Evolutionary conservation across 2,113 vertebrate species (phyloP), one percentile per base, ranked within the genome.

Genomic region (Lichenostomus cassidix): DNA sequence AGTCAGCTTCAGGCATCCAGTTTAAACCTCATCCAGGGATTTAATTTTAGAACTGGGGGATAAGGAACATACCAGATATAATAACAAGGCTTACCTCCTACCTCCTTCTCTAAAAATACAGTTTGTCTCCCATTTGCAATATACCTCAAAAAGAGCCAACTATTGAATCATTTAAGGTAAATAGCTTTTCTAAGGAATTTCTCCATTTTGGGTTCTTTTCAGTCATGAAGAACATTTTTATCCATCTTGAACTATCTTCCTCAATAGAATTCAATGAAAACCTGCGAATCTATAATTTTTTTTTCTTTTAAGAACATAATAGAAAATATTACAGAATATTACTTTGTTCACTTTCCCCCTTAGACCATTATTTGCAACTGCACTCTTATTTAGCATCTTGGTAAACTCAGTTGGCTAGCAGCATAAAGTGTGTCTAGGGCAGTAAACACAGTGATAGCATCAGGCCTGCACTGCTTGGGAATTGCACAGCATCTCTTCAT

Each of bases 41-140:
- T 93, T 94, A 94, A 95, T 96, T 96, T 95, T 96, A 97, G 95
- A 90, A 90, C 47, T 89, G 49, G 9, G 23, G 42, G 59, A 77
- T 81, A 39, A 94, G 58, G 86, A 97, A 77, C 63, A 74, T 50
- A 70, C 56, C 56, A 89, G 71, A 86, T 97, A 86, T 80, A 96
- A 96, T 81, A 96, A 87, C 53, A 89, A 81, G 83, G 37, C 69
- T 93, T 92, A 69, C 83, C 88, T 92, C 85, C 92, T 92, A 95
- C 94, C 56, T 93, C 41, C 41, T 95, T 75, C 85, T 96, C 94
- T 93, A 96, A 96, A 97, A 97, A 94, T 83, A 96, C 63, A 63
- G 60, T 95, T 95, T 88, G 60, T 87, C 90, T 96, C 62, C 71
- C 60, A 60, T 85, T 75, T 86, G 79, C 71, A 88, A 55, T 86